These are phyloP conservation scores for Ormyrus labotus DNA, from an alignment of 2,888 invertebrate genomes.

Conservation along the genomic window DNA sequence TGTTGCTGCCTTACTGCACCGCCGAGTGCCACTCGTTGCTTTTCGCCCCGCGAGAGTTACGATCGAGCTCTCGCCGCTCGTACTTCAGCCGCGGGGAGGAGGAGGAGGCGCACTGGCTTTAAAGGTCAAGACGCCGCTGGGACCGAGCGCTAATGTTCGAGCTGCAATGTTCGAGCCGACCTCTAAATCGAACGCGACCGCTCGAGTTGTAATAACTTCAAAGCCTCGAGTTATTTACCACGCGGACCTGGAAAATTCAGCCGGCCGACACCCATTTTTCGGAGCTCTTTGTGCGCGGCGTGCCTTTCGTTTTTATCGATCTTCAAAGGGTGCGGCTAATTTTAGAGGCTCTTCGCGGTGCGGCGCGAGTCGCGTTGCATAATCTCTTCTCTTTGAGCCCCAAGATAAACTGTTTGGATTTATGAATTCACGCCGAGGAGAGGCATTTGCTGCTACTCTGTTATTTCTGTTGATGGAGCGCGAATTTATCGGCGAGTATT, in stretches of 20 bases:
- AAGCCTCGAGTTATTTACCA: constrained; percentile 1
- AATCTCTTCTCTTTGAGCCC: neutral
- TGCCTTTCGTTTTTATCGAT: constrained; percentile 29
- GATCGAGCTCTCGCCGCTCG: constrained; percentile 17
- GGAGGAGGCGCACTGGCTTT: neutral
- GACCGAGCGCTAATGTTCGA: neutral
- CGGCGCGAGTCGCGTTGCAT: neutral
- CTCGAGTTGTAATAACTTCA: neutral
- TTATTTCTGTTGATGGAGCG: too few species aligned
- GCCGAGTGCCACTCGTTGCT: constrained; percentile 49
- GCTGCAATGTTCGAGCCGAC: neutral
- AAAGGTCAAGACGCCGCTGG: constrained; percentile 29
- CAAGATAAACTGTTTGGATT: neutral
- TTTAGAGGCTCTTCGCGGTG: neutral
- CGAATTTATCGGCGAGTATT: too few species aligned
- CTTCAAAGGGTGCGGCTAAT: constrained; percentile 37
- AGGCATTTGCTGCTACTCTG: too few species aligned
- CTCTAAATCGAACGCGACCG: constrained; percentile 18
- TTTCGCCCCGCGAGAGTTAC: constrained; percentile 48
- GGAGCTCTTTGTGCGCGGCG: neutral
- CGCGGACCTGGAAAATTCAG: neutral
- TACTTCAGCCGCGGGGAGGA: neutral
- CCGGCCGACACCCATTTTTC: neutral
- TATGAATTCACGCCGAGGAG: neutral
- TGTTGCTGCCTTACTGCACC: constrained; percentile 57